Percentiles rank a stretch among this genome's conserved stretches.
Conservation (phyloP, 2,797 vertebrate species). For the Erpetoichthys calabaricus region DNA sequence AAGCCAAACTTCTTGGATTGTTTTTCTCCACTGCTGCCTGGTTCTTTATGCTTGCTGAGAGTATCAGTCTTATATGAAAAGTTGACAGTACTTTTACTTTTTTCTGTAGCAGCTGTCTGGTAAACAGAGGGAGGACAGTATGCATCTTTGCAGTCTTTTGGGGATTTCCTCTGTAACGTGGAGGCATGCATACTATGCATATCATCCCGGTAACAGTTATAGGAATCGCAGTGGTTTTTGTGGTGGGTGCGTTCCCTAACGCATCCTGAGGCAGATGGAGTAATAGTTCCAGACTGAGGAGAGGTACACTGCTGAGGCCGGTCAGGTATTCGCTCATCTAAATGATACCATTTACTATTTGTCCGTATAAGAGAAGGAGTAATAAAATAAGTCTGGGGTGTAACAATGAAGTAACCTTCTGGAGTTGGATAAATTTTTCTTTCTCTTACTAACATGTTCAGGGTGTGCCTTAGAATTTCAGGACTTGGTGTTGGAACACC, state of each 20-base stretch:
- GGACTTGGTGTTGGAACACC: slow-evolving; percentile 92
- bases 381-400: slow-evolving; percentile 95
- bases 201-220: slow-evolving; percentile 80
- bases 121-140: slow-evolving; percentile 55
- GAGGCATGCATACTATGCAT: slow-evolving; percentile 76
- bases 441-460: slow-evolving; percentile 88
- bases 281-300: slow-evolving; percentile 81
- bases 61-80: slow-evolving; percentile 90
- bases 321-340: slow-evolving; percentile 85
- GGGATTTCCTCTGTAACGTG: slow-evolving; percentile 75
- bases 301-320: slow-evolving; percentile 84
- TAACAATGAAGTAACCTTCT: slow-evolving; percentile 95
- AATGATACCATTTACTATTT: slow-evolving; percentile 97
- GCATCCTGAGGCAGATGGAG: slow-evolving; percentile 82
- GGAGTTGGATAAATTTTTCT: slow-evolving; percentile 93
- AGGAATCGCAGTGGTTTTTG: slow-evolving; percentile 87
- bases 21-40: slow-evolving; percentile 66
- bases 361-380: slow-evolving; percentile 93
- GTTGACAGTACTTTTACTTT: slow-evolving; percentile 81
- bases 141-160: slow-evolving; percentile 77
- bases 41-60: slow-evolving; percentile 75
- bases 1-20: slow-evolving; percentile 86
- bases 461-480: slow-evolving; percentile 87
- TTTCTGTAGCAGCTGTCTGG: slow-evolving; percentile 70
- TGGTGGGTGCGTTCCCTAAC: slow-evolving; percentile 76